Evolutionary conservation across 1,140 invertebrate genomes (phyloP).

Genomic region (Panagrolaimus sp.): DNA sequence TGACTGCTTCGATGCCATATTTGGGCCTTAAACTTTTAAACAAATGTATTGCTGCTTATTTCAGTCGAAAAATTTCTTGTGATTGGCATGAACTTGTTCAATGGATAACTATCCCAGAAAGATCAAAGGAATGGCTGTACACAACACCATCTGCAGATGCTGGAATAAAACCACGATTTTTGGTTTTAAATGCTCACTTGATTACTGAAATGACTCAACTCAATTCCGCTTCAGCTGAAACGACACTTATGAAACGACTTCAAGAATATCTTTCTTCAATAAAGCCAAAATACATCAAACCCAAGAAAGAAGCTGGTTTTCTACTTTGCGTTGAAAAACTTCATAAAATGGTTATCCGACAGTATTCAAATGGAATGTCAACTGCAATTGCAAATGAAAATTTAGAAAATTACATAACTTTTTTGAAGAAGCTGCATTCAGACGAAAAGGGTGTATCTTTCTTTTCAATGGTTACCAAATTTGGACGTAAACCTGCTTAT

Average conservation of each 20-base stretch:
- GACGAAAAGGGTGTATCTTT: constrained; percentile 43
- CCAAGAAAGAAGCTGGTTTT: constrained; percentile 28
- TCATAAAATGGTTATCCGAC: constrained; percentile 27
- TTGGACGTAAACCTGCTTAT: constrained; percentile 29
- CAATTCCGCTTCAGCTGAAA: constrained; percentile 20
- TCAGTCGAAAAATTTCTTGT: constrained; percentile 15
- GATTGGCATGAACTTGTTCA: constrained; percentile 39
- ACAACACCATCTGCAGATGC: constrained; percentile 21
- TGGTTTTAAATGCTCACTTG: constrained; percentile 36
- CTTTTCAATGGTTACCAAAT: constrained; percentile 26
- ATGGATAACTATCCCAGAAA: constrained; percentile 29
- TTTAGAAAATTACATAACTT: constrained; percentile 29
- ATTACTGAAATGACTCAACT: constrained; percentile 32
- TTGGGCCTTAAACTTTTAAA: constrained; percentile 32
- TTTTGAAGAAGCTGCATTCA: constrained; percentile 33
- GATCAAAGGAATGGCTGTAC: constrained; percentile 31
- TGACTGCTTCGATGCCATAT: constrained; percentile 26
- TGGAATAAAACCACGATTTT: constrained; percentile 33
- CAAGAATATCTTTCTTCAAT: constrained; percentile 26
- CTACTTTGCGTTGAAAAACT: constrained; percentile 34
- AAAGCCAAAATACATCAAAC: constrained; percentile 35
- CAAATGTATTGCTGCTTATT: constrained; percentile 26
- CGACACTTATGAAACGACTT: constrained; percentile 19
- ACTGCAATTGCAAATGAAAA: constrained; percentile 31
- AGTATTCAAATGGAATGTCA: constrained; percentile 33